Base-by-base conservation (phyloP, 2,113 vertebrate species). In the Cyphomyrus plagiostoma region DNA sequence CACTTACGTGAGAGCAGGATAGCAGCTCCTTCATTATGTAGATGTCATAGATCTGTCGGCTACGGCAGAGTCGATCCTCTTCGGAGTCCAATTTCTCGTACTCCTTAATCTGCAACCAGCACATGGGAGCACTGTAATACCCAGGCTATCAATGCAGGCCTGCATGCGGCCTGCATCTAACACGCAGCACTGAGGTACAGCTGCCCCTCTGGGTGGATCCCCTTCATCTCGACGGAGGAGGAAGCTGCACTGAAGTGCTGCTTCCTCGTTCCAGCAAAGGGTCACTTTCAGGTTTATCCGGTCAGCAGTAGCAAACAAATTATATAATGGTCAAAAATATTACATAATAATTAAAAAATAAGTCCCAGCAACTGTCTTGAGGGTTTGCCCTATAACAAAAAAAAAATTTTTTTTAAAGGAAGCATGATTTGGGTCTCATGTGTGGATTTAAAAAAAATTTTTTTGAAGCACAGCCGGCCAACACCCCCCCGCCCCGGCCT, bases 11-110 rank as follows among this genome's bases (percentile, higher is more conserved):
- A 1, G 98, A 99, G 91, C 97, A 98, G 35, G 98, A 98, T 23
- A 99, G 97, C 4, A 99, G 97, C 94, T 99, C 98, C 95, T 98
- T 99, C 98, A 99, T 99, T 91, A 99, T 98, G 93, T 98, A 98
- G 0, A 95, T 95, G 80, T 99, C 98, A 0, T 99, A 99, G 83
- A 99, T 98, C 92, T 98, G 97, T 21, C 98, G 95, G 91, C 98
- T 99, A 52, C 97, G 94, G 89, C 92, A 94, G 88, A 97, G 91
- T 13, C 98, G 94, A 70, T 99, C 98, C 48, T 98, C 97, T 91
- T 99, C 98, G 0, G 96, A 98, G 91, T 98, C 98, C 92, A 99
- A 93, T 90, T 99, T 99, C 93, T 99, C 98, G 0, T 99, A 99
- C 58, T 99, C 98, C 92, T 97, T 97, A 91, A 98, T 98, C 97